Conservation (phyloP, 2,888 invertebrate species). For the Plebejus melissa region DNA sequence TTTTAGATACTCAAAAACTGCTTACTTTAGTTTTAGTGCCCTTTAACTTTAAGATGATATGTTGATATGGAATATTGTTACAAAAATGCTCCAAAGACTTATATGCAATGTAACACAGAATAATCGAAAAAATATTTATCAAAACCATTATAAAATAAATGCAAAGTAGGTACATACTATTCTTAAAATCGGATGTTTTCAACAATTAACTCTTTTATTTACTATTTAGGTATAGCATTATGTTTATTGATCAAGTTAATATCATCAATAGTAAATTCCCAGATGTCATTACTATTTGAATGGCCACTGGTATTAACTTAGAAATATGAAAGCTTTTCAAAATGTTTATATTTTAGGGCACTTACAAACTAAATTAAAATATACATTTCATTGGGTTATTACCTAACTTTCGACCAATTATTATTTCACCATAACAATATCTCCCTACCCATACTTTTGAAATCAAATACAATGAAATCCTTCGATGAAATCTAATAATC, state of each 20-base stretch:
- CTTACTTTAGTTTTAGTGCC: slow-evolving; percentile 10
- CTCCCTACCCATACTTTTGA: not conserved
- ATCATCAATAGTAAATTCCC: not conserved
- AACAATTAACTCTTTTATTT: not conserved
- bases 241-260: not conserved
- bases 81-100: not conserved
- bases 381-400: not conserved
- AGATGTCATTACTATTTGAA: not conserved
- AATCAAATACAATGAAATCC: not conserved
- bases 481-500: not conserved
- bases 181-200: not conserved
- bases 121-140: not conserved
- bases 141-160: slow-evolving; percentile 3
- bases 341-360: slow-evolving; percentile 1
- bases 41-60: slow-evolving; percentile 19
- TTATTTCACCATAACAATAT: not conserved
- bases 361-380: not conserved
- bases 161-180: not conserved
- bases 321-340: not conserved
- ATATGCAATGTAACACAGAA: not conserved
- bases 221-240: no score
- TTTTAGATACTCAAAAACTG: not conserved
- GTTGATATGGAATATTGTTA: slow-evolving; percentile 25
- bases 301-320: not conserved
- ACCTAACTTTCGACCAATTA: not conserved